These are phyloP conservation scores for Micrastur ruficollis DNA, from an alignment of 2,797 vertebrate species.

Conservation along the genomic window DNA sequence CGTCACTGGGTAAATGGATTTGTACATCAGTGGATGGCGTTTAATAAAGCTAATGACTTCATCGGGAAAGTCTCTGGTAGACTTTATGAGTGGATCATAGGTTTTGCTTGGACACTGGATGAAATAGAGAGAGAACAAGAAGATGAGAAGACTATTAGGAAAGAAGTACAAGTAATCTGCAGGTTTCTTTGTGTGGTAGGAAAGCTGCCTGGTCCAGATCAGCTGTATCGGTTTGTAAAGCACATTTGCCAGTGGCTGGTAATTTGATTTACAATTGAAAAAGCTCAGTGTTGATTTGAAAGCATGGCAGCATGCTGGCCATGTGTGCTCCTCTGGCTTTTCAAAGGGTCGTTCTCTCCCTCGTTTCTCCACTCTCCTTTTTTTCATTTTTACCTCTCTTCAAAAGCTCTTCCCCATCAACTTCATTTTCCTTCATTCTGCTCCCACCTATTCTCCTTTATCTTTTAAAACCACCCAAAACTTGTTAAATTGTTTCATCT, in stretches of 20 bases:
- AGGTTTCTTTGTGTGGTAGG: not conserved
- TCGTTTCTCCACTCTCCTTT: not conserved
- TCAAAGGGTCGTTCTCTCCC: not conserved
- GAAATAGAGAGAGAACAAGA: not conserved
- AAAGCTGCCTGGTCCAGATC: not conserved
- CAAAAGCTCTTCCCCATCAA: not conserved
- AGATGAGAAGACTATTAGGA: not conserved
- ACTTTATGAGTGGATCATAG: constrained; percentile 91
- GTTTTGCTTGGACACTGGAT: constrained; percentile 94
- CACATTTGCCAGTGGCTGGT: not conserved
- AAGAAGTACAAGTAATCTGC: not conserved
- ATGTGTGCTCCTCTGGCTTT: not conserved
- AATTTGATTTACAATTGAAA: not conserved
- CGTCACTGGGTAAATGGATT: constrained; percentile 81
- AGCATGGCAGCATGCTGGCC: not conserved
- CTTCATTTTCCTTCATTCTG: not conserved
- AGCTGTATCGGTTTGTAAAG: not conserved
- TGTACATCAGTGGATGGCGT: constrained; percentile 90
- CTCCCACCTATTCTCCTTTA: not conserved
- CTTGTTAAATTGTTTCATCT: not conserved
- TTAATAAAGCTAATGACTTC: constrained; percentile 94
- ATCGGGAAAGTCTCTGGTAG: constrained; percentile 94
- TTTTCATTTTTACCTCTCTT: not conserved
- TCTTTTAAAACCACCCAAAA: not conserved
- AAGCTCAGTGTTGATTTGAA: not conserved